Conservation (phyloP, 2,113 vertebrate species). For the Carollia perspicillata region DNA sequence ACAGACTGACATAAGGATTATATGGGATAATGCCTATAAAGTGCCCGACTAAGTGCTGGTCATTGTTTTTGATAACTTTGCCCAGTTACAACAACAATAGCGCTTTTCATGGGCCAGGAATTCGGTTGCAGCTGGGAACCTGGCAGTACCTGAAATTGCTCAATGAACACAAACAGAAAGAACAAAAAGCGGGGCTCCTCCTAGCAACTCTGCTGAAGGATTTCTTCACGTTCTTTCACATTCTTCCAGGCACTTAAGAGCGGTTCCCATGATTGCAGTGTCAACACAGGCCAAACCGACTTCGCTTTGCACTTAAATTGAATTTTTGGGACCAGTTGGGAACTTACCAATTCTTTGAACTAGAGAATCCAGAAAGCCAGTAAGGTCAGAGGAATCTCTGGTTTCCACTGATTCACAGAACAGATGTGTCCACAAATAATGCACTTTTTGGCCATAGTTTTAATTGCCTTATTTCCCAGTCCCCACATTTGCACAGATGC, state of each 20-base stretch:
- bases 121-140: slow-evolving; percentile 1
- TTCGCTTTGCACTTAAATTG: background rate
- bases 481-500: background rate
- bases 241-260: background rate
- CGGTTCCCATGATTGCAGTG: background rate
- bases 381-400: background rate
- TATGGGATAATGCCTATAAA: background rate
- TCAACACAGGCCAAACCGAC: background rate
- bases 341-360: background rate
- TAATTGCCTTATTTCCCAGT: background rate
- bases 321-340: background rate
- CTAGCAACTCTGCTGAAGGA: background rate
- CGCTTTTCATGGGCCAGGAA: background rate
- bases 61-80: background rate
- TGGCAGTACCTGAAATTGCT: background rate
- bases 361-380: background rate
- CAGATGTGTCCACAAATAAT: background rate
- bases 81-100: background rate
- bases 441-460: background rate
- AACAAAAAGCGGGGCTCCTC: background rate
- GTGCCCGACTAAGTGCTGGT: background rate
- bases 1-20: background rate
- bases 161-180: background rate
- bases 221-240: background rate
- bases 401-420: background rate